Evolutionary conservation across 2,113 vertebrate genomes (phyloP), one percentile per base, ranked within the genome.

Genomic region (Smithornis capensis): DNA sequence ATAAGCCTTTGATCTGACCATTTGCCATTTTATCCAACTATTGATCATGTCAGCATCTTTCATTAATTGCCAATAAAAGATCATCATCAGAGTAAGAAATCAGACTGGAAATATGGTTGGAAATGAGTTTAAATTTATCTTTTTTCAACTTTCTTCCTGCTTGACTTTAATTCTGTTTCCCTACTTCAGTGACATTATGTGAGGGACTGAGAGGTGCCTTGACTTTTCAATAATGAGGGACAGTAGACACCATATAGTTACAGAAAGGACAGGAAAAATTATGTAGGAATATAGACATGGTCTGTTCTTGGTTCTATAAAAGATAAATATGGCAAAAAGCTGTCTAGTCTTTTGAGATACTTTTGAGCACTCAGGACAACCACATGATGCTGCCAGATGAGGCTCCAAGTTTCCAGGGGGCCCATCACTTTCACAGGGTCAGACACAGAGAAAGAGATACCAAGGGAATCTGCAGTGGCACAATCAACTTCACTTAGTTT

Each of bases 381-480:
- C 22, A 37, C 0, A 1, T 33, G 21, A 90, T 52, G 11, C 35
- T 79, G 31, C 7, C 33, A 28, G 16, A n/a, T 19, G 8, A 28
- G 53, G 17, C 4, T 78, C 31, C 4, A 8, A 37, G 17, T 62
- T 89, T 83, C 49, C 50, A 75, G 29, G 21, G 19, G 14, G 44
- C 25, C 35, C 56, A 47, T 50, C 24, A 23, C 33, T 84, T 91
- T 71, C 1, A 1, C 19, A 52, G 18, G 24, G 35, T 33, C 1
- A 2, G 33, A 21, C 0, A 0, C 21, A 40, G 35, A 80, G 14
- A 27, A 77, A 33, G 60, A 44, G 17, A 9, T 24, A 67, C 35
- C 0, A 4, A 64, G 38, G 45, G 27, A 35, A 75, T 25, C 29
- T 70, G 29, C 5, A 2, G 38, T 38, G 38, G 23, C 77, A 84